Evolutionary conservation across 64 coral and sea anemone genomes (phyloP).

Genomic region (Actinia tenebrosa): DNA sequence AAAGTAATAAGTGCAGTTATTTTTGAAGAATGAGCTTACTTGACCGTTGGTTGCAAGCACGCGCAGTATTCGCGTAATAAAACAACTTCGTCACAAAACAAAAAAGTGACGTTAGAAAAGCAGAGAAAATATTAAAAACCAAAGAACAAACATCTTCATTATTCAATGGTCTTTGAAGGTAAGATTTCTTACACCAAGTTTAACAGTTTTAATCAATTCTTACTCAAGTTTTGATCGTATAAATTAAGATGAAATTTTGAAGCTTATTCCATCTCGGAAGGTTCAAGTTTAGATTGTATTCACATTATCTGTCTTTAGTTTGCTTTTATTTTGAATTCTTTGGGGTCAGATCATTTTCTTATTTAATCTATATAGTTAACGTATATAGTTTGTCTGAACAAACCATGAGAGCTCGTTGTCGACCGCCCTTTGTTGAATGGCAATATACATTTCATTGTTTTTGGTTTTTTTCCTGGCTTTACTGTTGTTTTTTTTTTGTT

Average conservation of each 20-base stretch:
- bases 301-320: too few relatives aligned
- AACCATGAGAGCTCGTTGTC: background rate
- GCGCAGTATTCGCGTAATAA: background rate
- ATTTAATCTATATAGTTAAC: too few relatives aligned
- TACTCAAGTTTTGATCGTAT: too few relatives aligned
- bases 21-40: background rate
- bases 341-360: too few relatives aligned
- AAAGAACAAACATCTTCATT: background rate
- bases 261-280: too few relatives aligned
- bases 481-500: too few relatives aligned
- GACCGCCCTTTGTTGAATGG: background rate
- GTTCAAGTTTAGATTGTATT: too few relatives aligned
- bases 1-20: background rate
- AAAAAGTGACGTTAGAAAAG: background rate
- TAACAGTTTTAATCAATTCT: too few relatives aligned
- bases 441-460: background rate
- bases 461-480: too few relatives aligned
- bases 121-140: background rate
- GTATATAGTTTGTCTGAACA: background rate
- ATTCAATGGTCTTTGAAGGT: background rate
- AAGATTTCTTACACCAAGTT: background rate
- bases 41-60: background rate
- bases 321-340: too few relatives aligned
- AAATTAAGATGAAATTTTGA: too few relatives aligned
- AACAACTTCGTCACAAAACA: constrained; percentile 1